Conservation (phyloP, 2,113 vertebrate genomes). For the Melozone crissalis region DNA sequence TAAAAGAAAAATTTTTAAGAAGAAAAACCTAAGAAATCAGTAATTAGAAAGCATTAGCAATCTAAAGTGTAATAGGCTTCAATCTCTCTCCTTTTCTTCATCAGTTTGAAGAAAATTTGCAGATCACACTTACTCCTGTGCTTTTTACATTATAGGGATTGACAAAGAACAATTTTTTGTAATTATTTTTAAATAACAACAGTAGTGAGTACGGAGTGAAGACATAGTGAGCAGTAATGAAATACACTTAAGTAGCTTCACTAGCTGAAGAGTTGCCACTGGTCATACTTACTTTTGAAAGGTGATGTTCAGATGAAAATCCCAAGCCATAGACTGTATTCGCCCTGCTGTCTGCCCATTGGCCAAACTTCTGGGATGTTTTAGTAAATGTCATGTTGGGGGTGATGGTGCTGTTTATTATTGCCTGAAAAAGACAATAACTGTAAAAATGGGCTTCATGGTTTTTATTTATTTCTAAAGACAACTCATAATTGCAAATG, state of each 20-base stretch:
- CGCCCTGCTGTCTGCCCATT: conserved; percentile 97
- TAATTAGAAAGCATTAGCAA: background rate
- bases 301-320: conserved; percentile 98
- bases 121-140: background rate
- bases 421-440: conserved; percentile 85
- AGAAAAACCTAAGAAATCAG: background rate
- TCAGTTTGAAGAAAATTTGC: background rate
- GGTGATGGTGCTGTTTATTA: conserved; percentile 99
- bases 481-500: background rate
- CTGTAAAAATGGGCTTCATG: background rate
- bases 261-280: background rate
- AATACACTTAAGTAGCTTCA: background rate
- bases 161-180: background rate
- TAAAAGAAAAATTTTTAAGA: background rate
- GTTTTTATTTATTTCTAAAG: background rate
- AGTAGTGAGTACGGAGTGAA: background rate
- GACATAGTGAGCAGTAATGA: accelerated
- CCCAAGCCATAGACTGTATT: conserved; percentile 98
- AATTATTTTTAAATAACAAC: background rate
- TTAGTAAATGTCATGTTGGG: conserved; percentile 99
- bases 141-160: background rate
- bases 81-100: background rate
- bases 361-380: conserved; percentile 99
- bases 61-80: background rate
- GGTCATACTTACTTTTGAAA: conserved; percentile 87